phyloP scores from a whole-genome alignment of 2,113 vertebrate genomes.

The Ictalurus punctatus region DNA sequence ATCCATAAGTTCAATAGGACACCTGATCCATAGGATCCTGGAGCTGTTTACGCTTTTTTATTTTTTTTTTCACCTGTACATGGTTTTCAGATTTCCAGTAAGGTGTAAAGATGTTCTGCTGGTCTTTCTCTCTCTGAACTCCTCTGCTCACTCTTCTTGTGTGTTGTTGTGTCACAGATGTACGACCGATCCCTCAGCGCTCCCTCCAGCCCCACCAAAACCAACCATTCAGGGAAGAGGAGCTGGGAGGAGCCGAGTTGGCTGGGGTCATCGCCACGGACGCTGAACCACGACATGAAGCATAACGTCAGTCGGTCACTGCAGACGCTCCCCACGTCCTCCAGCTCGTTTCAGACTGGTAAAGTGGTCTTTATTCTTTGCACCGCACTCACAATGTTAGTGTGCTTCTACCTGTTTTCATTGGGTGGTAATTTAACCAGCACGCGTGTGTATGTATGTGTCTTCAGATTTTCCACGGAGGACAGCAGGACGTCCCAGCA shows the following conservation, averaged over 20 bases:
- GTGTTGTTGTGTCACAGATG: slow-evolving; percentile 76
- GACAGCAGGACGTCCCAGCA: slow-evolving; percentile 55
- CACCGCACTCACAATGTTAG: not conserved
- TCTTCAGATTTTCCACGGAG: slow-evolving; percentile 66
- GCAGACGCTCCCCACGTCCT: slow-evolving; percentile 86
- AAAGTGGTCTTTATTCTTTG: not conserved
- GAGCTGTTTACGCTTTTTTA: not conserved
- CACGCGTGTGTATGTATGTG: not conserved
- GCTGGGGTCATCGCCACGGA: slow-evolving; percentile 88
- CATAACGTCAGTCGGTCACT: slow-evolving; percentile 87
- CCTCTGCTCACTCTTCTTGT: not conserved
- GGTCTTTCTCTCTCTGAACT: not conserved
- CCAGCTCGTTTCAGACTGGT: slow-evolving; percentile 78
- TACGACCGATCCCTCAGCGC: slow-evolving; percentile 93
- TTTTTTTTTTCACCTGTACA: not conserved
- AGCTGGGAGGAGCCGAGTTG: slow-evolving; percentile 98
- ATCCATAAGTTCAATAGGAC: not conserved
- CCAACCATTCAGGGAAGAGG: slow-evolving; percentile 83
- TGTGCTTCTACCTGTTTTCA: not conserved
- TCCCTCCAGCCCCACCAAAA: slow-evolving; percentile 91
- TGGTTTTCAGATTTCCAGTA: not conserved
- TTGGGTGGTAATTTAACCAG: not conserved
- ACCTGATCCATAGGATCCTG: not conserved
- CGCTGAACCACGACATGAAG: slow-evolving; percentile 90
- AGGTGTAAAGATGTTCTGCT: not conserved